Conservation (phyloP, 1,140 invertebrate species). For the Metopolophium dirhodum region DNA sequence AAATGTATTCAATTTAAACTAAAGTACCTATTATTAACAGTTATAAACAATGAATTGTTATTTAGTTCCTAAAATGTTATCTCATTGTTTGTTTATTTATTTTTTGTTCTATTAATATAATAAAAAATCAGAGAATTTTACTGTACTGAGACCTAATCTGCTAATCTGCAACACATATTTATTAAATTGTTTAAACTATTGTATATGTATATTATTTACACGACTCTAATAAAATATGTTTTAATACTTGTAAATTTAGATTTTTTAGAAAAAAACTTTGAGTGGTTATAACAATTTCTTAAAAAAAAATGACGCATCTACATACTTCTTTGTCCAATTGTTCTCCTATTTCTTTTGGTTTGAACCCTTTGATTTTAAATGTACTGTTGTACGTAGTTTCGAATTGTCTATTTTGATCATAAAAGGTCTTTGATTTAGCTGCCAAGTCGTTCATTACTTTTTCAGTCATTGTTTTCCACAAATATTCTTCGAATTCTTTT, state of each 20-base stretch:
- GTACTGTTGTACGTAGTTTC: conserved; percentile 34
- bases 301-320: not conserved
- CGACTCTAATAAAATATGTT: not conserved
- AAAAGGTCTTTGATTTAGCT: not conserved
- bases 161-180: not conserved
- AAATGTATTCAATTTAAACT: no score
- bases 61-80: no score
- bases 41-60: no score
- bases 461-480: conserved; percentile 49
- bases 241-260: not conserved
- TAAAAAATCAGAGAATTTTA: no score
- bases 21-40: no score
- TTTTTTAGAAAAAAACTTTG: not conserved
- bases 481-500: conserved; percentile 46
- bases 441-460: conserved; percentile 20
- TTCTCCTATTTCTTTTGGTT: conserved; percentile 42
- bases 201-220: not conserved
- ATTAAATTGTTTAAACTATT: not conserved
- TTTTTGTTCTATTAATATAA: no score
- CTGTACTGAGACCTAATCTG: no score
- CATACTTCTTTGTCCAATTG: conserved; percentile 32
- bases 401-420: conserved; percentile 26
- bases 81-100: no score
- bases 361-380: conserved; percentile 42
- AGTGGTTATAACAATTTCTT: not conserved